Conservation (phyloP, 2,113 vertebrate genomes). For the Rhabdornis inornatus region DNA sequence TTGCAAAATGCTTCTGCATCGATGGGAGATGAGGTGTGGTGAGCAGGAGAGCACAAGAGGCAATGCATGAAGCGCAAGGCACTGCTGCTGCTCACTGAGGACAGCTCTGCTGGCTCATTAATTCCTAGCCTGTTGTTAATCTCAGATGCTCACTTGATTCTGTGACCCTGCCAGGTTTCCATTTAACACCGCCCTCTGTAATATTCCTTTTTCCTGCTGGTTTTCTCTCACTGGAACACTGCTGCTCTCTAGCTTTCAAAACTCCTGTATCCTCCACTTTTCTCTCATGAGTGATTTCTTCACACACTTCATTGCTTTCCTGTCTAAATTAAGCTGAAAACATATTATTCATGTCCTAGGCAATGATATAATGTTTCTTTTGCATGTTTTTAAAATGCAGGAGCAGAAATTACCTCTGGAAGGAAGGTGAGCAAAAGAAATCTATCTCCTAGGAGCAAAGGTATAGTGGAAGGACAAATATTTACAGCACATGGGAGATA, state of each 20-base stretch:
- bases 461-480: background rate
- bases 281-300: background rate
- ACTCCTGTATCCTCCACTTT: background rate
- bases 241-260: constrained; percentile 61
- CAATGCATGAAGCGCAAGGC: background rate
- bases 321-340: background rate
- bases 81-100: background rate
- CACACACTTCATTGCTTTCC: background rate
- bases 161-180: background rate
- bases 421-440: background rate
- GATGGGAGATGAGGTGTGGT: background rate
- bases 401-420: background rate
- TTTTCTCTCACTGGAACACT: background rate
- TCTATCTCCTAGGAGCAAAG: background rate
- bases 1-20: background rate
- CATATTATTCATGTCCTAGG: background rate
- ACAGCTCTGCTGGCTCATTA: background rate
- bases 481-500: background rate
- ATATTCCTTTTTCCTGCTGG: background rate
- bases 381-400: background rate
- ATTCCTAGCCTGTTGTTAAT: background rate
- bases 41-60: background rate
- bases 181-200: background rate
- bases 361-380: background rate
- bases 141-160: background rate